Base-by-base conservation (phyloP, 2,797 vertebrate species). In the Chelon auratus region DNA sequence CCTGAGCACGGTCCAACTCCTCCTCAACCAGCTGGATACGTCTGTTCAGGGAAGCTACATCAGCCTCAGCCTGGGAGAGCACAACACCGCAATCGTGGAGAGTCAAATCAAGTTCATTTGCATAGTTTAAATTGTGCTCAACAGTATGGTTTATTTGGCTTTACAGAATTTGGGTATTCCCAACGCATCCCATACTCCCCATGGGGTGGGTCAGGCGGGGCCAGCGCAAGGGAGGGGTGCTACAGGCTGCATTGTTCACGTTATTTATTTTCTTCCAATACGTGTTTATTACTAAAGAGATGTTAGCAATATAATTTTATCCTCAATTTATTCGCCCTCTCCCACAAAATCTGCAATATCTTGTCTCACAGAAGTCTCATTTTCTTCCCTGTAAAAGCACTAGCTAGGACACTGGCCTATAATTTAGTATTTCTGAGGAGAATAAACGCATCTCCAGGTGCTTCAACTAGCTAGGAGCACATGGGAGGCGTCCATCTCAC, bases 11-110 rank as follows among this genome's bases (percentile, higher is more conserved):
- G 82, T 99, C 98, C 96, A 99, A 80, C 96, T 99, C 98, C 81
- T 99, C 98, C 95, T 99, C 98, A 90, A 99, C 98, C 95, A 99
- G 97, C 91, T 99, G 98, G 95, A 99, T 99, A 20, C 98, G 97
- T 90, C 98, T 98, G 94, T 99, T 99, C 95, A 99, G 93, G 85
- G 98, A 99, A 63, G 98, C 97, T 12, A 99, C 98, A 17, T 99
- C 98, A 0, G 94, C 95, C 95, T 99, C 98, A 91, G 98, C 98
- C 98, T 99, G 73, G 68, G 77, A 69, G 59, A 60, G 65, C 48
- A 83, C 18, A 81, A 54, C 39, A 57, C 6, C 39, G 67, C 26
- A 66, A 9, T 8, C 17, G 53, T 1, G 18, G 0, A 9, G 7
- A 40, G 30, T 57, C 55, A 70, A 30, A 62, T 42, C 42, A 52